phyloP scores from a whole-genome alignment of 53 echinoderm and acorn worm species.

The Zoroaster sp. region DNA sequence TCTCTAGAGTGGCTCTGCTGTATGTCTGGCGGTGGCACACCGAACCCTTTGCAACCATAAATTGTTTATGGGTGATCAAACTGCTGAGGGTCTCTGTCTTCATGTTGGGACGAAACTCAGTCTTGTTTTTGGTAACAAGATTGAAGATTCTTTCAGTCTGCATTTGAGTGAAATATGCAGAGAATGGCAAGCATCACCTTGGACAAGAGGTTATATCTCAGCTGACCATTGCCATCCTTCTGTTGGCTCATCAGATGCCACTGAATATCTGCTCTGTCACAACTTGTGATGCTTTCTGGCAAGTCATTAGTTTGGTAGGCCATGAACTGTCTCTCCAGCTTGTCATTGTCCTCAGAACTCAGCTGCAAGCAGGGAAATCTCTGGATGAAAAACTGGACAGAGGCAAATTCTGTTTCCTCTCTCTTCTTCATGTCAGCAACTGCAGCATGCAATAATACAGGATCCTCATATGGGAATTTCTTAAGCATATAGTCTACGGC shows the following conservation, averaged over 20 bases:
- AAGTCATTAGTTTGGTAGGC: neutral
- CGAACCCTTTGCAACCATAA: conserved; percentile 16
- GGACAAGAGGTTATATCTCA: neutral
- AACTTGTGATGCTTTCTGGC: conserved; percentile 11
- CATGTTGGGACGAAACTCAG: conserved; percentile 13
- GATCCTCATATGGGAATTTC: conserved; percentile 57
- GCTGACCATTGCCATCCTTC: conserved; percentile 13
- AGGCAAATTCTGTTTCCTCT: neutral
- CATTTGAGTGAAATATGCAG: neutral
- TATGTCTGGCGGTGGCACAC: conserved; percentile 23
- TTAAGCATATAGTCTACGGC: conserved; percentile 2
- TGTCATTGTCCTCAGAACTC: neutral
- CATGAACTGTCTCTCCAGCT: neutral
- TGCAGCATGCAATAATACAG: conserved; percentile 20
- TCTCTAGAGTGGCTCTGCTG: conserved; percentile 18
- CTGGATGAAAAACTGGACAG: neutral
- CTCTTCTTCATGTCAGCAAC: neutral
- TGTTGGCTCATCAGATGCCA: conserved; percentile 9
- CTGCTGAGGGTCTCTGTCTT: conserved; percentile 2
- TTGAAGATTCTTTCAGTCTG: conserved; percentile 6
- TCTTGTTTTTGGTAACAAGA: conserved; percentile 17
- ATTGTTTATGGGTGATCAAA: conserved; percentile 25
- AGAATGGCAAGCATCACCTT: conserved; percentile 32
- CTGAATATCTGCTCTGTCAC: neutral
- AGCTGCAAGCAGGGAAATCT: neutral